Evolutionary conservation across 2,113 vertebrate genomes (phyloP).

Genomic region (Syngnathus floridae): DNA sequence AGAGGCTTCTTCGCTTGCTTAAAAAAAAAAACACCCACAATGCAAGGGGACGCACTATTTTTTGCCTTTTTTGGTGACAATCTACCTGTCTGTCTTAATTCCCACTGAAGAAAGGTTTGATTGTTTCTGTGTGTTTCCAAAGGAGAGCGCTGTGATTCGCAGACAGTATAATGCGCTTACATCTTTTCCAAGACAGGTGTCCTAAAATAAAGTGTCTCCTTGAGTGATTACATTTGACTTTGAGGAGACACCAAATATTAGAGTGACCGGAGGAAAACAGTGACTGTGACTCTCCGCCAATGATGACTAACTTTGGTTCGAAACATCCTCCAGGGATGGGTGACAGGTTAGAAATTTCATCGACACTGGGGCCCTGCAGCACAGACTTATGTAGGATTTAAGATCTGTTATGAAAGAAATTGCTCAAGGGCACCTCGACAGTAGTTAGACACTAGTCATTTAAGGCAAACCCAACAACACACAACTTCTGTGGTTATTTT

Average conservation of each 20-base stretch:
- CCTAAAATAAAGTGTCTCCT: constrained; percentile 32
- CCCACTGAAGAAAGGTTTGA: constrained; percentile 58
- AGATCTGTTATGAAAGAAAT: too few relatives aligned
- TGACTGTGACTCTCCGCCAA: constrained; percentile 36
- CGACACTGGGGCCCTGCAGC: constrained; percentile 27
- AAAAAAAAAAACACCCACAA: constrained; percentile 42
- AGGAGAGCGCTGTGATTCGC: constrained; percentile 39
- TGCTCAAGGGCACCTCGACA: too few relatives aligned
- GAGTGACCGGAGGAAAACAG: constrained; percentile 52
- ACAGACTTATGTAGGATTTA: constrained; percentile 1
- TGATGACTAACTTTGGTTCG: constrained; percentile 62
- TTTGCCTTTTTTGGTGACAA: constrained; percentile 61
- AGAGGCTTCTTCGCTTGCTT: constrained; percentile 46
- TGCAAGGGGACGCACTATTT: constrained; percentile 47
- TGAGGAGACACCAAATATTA: constrained; percentile 58
- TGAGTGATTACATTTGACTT: constrained; percentile 64
- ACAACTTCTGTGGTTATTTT: too few relatives aligned
- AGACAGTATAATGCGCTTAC: constrained; percentile 51
- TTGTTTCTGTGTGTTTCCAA: constrained; percentile 51
- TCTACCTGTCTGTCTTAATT: constrained; percentile 68
- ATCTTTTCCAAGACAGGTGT: constrained; percentile 61
- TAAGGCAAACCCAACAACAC: too few relatives aligned
- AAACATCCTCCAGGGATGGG: constrained; percentile 50
- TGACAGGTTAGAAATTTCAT: constrained; percentile 60
- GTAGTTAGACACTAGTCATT: too few relatives aligned